Base-by-base conservation (phyloP, 2,888 invertebrate species). In the Eupeodes luniger region DNA sequence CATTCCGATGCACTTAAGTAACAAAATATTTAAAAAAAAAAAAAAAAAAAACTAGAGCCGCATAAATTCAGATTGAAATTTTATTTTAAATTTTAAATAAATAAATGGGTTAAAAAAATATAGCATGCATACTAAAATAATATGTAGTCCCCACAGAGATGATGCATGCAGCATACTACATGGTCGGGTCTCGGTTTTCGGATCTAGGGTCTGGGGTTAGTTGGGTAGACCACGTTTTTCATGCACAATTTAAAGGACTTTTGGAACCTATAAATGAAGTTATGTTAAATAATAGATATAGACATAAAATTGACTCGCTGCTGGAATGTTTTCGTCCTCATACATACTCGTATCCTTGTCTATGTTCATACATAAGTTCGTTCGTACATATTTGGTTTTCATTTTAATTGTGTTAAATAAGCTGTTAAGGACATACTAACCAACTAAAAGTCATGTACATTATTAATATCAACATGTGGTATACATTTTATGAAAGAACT, bases 51-150 rank as follows among this genome's bases (percentile, higher is more conserved):
- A 51, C 44, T 16, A 0, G 16, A 57, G 53, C 16, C 61, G 44
- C 86, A 83, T 79, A 79, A 79, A 82, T 83, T 83, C 64, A 59
- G 75, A 80, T 79, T 75, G 86, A 82, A 83, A 86, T 86, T 86
- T 64, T 79, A 86, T 82, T 86, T 82, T 83, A 83, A 74, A 53
- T 40, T 61, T 61, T n/a, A 79, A 79, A 75, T 66, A 59, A 53
- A 81, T 72, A 85, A 85, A 81, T 70, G 79, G 78, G 64, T 83
- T 76, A 81, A 85, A 77, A 77, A 74, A 72, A 78, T 59, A 53
- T 66, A 49, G 66, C 55, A 70, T 85, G 70, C 75, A 76, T 76
- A 70, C 64, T 55, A 79, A 79, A 80, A 80, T 61, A 75, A 14
- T 40, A 9, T 40, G n/a, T 59, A 62, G 62, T 44, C 51, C 61